Conservation (phyloP, 1,140 invertebrate species). For the Heliconius hermathena region DNA sequence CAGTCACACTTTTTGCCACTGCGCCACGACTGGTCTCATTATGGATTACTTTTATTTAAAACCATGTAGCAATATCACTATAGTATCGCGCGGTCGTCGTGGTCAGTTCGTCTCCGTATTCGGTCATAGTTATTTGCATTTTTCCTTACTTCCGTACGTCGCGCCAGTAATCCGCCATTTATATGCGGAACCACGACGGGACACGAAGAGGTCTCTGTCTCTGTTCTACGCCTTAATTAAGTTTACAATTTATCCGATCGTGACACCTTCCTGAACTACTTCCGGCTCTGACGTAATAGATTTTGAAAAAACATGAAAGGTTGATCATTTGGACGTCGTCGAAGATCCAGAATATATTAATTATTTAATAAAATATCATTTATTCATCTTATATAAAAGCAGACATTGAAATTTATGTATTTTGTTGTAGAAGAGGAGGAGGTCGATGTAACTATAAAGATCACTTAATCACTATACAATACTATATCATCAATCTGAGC, state of each 20-base stretch:
- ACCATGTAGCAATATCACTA: background rate
- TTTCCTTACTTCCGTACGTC: constrained; percentile 17
- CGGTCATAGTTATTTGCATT: constrained; percentile 20
- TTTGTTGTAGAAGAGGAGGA: too few species aligned
- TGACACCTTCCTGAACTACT: background rate
- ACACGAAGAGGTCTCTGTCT: constrained; percentile 17
- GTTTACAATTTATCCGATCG: constrained; percentile 17
- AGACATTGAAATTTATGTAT: too few species aligned
- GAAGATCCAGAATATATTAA: background rate
- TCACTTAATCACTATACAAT: background rate
- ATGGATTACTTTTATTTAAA: too few species aligned
- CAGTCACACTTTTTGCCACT: too few species aligned
- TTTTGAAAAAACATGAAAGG: background rate
- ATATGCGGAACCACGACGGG: constrained; percentile 20
- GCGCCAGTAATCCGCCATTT: constrained; percentile 22
- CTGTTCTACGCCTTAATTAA: constrained; percentile 22
- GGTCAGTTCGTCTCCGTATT: constrained; percentile 6
- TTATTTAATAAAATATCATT: too few species aligned
- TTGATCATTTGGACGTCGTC: background rate
- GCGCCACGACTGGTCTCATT: too few species aligned
- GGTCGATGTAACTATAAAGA: background rate
- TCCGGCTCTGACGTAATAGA: background rate
- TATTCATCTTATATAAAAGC: too few species aligned
- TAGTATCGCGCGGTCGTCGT: background rate
- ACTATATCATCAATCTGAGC: background rate